phyloP scores from a whole-genome alignment of 2,113 vertebrate species.

The Conger conger region DNA sequence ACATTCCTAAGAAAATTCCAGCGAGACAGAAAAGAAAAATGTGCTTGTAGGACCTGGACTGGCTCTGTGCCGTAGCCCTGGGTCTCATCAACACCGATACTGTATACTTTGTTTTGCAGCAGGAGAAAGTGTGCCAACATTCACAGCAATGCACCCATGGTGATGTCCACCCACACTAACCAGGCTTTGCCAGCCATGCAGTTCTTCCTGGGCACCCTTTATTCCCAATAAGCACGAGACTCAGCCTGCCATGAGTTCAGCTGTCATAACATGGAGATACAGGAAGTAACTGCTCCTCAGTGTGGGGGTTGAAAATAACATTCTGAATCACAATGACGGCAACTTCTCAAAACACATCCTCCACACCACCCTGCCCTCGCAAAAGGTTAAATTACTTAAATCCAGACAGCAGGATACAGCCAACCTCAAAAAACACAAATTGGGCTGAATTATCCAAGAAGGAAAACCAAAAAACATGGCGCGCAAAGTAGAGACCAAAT shows the following conservation, averaged over 20 bases:
- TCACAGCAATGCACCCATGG: not conserved
- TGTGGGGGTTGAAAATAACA: conserved; percentile 21
- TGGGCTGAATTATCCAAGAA: too few relatives aligned
- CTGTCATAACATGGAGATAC: conserved; percentile 28
- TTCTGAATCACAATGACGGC: conserved; percentile 29
- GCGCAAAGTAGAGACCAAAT: conserved; percentile 5
- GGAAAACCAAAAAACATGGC: not conserved
- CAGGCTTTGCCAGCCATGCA: not conserved
- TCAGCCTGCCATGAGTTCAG: not conserved
- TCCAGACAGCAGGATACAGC: too few relatives aligned
- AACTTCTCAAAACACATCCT: conserved; percentile 3
- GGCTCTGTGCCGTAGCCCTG: not conserved
- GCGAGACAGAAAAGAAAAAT: conserved; percentile 17
- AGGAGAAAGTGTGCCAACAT: not conserved
- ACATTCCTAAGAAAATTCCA: conserved; percentile 44
- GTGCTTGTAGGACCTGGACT: not conserved
- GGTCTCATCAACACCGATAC: not conserved
- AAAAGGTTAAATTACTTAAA: too few relatives aligned
- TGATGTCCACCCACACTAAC: not conserved
- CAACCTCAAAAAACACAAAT: too few relatives aligned
- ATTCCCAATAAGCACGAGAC: not conserved
- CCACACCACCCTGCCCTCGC: too few relatives aligned
- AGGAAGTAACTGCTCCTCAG: conserved; percentile 55
- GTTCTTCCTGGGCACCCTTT: not conserved
- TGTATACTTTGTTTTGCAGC: not conserved